A percentile compares a stretch with the other conserved stretches of the same genome.
Evolutionary conservation across 2,888 invertebrate genomes (phyloP).

Genomic region (Ctenicera cuprea): DNA sequence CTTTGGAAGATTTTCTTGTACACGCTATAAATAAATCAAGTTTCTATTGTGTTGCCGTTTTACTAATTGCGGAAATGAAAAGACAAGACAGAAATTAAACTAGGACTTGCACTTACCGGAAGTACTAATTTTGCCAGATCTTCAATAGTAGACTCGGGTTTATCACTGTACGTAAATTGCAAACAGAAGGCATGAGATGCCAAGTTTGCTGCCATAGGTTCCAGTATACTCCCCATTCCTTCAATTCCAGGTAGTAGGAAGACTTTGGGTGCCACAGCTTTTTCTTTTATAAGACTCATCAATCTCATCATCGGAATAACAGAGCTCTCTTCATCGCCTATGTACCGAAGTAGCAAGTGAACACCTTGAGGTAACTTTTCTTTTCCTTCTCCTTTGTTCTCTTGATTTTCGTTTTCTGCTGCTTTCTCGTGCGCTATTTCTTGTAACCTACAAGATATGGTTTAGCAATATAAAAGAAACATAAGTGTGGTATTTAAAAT

Average conservation of each 20-base stretch:
- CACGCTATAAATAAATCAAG: conserved; percentile 70
- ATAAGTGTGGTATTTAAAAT: not conserved
- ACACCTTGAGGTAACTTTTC: conserved; percentile 70
- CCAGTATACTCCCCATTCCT: too few relatives aligned
- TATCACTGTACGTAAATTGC: conserved; percentile 73
- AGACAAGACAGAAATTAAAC: too few relatives aligned
- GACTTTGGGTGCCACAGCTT: too few relatives aligned
- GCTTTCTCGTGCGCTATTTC: conserved; percentile 75
- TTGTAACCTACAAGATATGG: conserved; percentile 69
- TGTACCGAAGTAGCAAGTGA: conserved; percentile 76
- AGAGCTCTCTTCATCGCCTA: conserved; percentile 77
- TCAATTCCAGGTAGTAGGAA: too few relatives aligned
- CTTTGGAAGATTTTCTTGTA: conserved; percentile 75
- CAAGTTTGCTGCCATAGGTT: too few relatives aligned
- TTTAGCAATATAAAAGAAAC: not conserved
- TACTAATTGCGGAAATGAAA: too few relatives aligned
- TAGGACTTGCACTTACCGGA: too few relatives aligned
- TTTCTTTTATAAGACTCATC: conserved; percentile 40
- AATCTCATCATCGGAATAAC: conserved; percentile 73
- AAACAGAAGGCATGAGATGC: conserved; percentile 75
- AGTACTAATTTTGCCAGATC: conserved; percentile 75
- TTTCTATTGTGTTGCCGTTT: too few relatives aligned
- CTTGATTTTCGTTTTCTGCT: conserved; percentile 64
- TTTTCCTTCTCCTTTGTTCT: conserved; percentile 25
- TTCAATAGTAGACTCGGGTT: conserved; percentile 71